Evolutionary conservation across 2,113 vertebrate genomes (phyloP), one percentile per base, ranked within the genome.

Genomic region (Cathartes aura): DNA sequence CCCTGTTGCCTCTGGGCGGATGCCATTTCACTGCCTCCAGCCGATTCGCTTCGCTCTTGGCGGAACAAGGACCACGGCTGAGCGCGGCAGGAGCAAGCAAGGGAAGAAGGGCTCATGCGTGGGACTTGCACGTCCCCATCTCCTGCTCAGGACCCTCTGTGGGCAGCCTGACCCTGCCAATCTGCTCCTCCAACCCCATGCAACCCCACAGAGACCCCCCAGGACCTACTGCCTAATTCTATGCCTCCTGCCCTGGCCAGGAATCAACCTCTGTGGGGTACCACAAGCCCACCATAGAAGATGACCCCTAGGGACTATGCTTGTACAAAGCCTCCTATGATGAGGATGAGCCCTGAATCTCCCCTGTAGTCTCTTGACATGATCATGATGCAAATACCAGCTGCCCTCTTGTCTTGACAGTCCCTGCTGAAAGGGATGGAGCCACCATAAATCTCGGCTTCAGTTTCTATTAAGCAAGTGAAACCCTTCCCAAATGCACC

Each of bases 11-110:
- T 27, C 13, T 64, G 62, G 38, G 50, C 22, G 12, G 34, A 8
- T 19, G 60, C 4, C 4, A 2, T 67, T 53, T 72, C 73, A 11
- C 63, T 18, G 50, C 12, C 23, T 50, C 34, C 42, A 21, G 67
- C 8, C 0, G 4, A 63, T 40, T 70, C 2, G 1, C 42, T 55
- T 59, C 0, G 1, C 58, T 45, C 18, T 45, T 23, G 36, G 15
- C 1, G 4, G 59, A 36, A 32, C 5, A 7, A 75, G 27, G 76
- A 45, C 16, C 2, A 2, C 0, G 2, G 32, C 21, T 50, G 32
- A 63, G 24, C 1, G 1, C 0, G 0, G 56, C 36, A 58, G 15
- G 42, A 81, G 18, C 1, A 26, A 91, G 52, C 17, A 13, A 42
- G 30, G 53, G 45, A 82, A 55, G 26, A 21, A 74, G 16, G 40